Evolutionary conservation across 2,888 invertebrate genomes (phyloP).

Genomic region (Sarcophaga caerulescens): DNA sequence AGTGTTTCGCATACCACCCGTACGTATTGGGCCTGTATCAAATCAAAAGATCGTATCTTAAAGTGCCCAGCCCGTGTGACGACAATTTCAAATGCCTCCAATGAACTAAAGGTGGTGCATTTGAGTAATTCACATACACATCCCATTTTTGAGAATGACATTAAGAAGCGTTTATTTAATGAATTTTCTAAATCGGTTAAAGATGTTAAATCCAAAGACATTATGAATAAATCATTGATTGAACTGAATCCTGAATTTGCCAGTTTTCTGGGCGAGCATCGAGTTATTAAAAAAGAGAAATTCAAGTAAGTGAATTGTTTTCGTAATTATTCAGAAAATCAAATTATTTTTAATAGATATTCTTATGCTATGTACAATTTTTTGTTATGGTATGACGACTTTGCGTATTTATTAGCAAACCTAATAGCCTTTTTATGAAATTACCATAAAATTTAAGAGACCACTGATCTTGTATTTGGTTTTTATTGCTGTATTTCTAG

Average conservation of each 20-base stretch:
- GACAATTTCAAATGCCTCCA: slow-evolving; percentile 74
- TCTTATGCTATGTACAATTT: no score
- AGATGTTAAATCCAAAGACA: slow-evolving; percentile 43
- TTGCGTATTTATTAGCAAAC: no score
- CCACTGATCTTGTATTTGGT: no score
- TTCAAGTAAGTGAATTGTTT: slow-evolving; percentile 52
- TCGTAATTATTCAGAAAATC: neutral
- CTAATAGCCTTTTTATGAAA: no score
- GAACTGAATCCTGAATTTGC: slow-evolving; percentile 76
- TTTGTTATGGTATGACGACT: no score
- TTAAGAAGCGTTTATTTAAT: slow-evolving; percentile 76
- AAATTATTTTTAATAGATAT: no score
- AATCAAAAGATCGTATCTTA: slow-evolving; percentile 74
- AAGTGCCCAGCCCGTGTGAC: slow-evolving; percentile 77
- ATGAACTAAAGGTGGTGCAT: slow-evolving; percentile 73
- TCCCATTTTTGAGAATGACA: slow-evolving; percentile 74
- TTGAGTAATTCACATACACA: slow-evolving; percentile 76
- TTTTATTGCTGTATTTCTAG: no score
- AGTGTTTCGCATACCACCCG: slow-evolving; percentile 74
- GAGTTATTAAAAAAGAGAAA: slow-evolving; percentile 19
- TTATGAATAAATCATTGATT: slow-evolving; percentile 72
- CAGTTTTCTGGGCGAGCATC: slow-evolving; percentile 64
- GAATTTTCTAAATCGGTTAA: slow-evolving; percentile 70
- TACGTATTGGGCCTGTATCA: slow-evolving; percentile 78
- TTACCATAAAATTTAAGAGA: no score